Evolutionary conservation across 2,113 vertebrate genomes (phyloP).

Genomic region (Athene noctua): DNA sequence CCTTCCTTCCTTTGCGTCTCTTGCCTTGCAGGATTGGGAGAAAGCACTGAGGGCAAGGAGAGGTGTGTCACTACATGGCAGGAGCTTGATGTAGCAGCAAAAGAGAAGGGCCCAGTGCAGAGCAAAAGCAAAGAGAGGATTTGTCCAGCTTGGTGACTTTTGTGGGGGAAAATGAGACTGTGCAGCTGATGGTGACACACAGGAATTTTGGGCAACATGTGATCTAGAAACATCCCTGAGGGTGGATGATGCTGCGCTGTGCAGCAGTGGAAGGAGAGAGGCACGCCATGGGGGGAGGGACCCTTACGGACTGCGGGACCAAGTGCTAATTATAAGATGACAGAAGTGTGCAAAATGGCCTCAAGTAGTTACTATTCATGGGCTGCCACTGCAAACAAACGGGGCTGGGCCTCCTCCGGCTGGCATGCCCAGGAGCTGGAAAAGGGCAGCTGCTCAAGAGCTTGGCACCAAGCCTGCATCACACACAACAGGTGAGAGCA

Average conservation of each 20-base stretch:
- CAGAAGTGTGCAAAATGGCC: neutral
- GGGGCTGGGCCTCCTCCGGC: neutral
- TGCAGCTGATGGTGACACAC: fast-evolving
- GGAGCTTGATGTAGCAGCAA: fast-evolving
- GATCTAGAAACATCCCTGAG: neutral
- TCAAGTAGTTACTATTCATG: neutral
- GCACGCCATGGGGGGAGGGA: neutral
- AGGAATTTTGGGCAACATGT: neutral
- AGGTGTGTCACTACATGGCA: neutral
- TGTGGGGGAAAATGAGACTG: neutral
- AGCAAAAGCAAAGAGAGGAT: neutral
- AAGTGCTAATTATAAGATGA: neutral
- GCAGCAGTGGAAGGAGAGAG: neutral
- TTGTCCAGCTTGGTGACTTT: neutral
- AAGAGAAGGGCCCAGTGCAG: neutral
- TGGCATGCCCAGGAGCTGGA: neutral
- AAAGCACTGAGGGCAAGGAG: neutral
- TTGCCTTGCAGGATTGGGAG: neutral
- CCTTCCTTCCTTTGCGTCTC: neutral
- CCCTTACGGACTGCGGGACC: neutral
- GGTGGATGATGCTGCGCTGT: neutral
- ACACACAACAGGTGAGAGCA: slow-evolving; percentile 22
- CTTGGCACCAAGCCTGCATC: neutral
- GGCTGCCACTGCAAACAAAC: neutral
- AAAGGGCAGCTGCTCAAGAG: slow-evolving; percentile 13